These are phyloP conservation scores for Podarcis siculus DNA, from an alignment of 2,797 vertebrate species.

Conservation along the genomic window DNA sequence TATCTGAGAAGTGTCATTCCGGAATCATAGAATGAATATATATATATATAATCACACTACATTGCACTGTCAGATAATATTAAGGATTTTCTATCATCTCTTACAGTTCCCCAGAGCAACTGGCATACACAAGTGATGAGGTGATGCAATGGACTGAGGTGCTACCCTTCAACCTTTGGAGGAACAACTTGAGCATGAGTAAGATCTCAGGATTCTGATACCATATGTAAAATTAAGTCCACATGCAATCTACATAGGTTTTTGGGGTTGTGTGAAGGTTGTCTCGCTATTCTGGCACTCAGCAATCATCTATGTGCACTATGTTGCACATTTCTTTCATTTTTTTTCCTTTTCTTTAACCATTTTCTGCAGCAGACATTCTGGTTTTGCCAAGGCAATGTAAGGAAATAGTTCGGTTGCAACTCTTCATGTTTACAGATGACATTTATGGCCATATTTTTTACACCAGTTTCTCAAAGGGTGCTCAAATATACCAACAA, in stretches of 20 bases:
- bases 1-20: constrained; percentile 73
- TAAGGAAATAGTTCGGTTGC: background rate
- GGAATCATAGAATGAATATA: constrained; percentile 60
- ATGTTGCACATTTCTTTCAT: background rate
- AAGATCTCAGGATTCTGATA: constrained; percentile 46
- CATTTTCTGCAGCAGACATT: background rate
- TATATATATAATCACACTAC: background rate
- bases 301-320: background rate
- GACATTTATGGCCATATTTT: background rate
- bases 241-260: background rate
- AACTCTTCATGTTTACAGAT: background rate
- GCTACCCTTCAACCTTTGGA: constrained; percentile 46
- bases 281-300: background rate
- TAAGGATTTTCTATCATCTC: constrained; percentile 70
- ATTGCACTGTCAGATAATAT: constrained; percentile 76
- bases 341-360: too few species aligned
- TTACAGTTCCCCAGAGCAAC: constrained; percentile 62
- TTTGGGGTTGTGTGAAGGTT: background rate
- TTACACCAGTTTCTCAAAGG: background rate
- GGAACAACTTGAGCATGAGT: constrained; percentile 39
- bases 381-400: background rate
- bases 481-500: background rate
- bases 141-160: constrained; percentile 47
- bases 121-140: constrained; percentile 64
- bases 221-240: constrained; percentile 32